A percentile compares a stretch with the other conserved stretches of the same genome.
phyloP scores from a whole-genome alignment of 1,140 invertebrate genomes.

The Pseudomyrmex concolor region DNA sequence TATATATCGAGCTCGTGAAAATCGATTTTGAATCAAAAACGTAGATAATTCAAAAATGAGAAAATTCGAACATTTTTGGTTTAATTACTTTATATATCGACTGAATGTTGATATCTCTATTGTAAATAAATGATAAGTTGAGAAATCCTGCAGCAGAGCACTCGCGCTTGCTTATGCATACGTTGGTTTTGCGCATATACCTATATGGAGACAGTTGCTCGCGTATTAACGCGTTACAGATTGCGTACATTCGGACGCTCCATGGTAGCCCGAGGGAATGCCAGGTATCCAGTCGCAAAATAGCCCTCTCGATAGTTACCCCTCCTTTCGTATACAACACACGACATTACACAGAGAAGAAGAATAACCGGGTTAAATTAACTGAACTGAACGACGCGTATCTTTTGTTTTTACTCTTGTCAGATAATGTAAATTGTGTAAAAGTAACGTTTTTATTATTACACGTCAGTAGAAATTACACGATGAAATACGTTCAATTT shows the following conservation, averaged over 20 bases:
- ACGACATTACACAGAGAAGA: slow-evolving; percentile 36
- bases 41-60: not conserved
- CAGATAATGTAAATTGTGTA: not conserved
- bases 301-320: slow-evolving; percentile 55
- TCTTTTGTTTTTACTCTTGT: slow-evolving; percentile 5
- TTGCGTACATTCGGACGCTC: slow-evolving; percentile 56
- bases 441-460: too few relatives aligned
- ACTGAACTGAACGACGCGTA: slow-evolving; percentile 4
- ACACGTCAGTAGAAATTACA: too few relatives aligned
- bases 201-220: slow-evolving; percentile 5
- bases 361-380: slow-evolving; percentile 45
- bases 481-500: too few relatives aligned
- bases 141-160: slow-evolving; percentile 35
- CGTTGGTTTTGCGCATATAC: not conserved
- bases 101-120: not conserved
- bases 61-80: too few relatives aligned
- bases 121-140: slow-evolving; percentile 26
- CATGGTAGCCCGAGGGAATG: slow-evolving; percentile 68
- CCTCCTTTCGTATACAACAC: not conserved
- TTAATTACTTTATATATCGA: not conserved
- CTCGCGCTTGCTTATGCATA: not conserved
- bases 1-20: not conserved
- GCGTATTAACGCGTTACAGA: slow-evolving; percentile 52
- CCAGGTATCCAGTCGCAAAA: slow-evolving; percentile 69
- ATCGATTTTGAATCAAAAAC: not conserved